phyloP scores from a whole-genome alignment of 2,888 invertebrate species.

The Crossocerus cetratus region DNA sequence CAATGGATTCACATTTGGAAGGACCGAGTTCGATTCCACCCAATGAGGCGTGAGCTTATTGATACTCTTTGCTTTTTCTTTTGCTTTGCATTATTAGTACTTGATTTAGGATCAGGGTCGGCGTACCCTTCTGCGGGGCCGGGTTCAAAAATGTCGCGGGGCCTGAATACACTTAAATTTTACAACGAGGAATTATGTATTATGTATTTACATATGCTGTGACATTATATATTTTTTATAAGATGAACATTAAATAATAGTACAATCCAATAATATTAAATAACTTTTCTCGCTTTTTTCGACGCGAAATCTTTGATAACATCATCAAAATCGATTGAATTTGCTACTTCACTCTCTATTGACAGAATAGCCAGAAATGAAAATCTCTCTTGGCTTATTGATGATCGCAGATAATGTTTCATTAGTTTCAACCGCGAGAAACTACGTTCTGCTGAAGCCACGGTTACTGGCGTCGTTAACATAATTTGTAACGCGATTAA shows the following conservation, averaged over 20 bases:
- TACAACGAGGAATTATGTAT: conserved; percentile 25
- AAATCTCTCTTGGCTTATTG: conserved; percentile 36
- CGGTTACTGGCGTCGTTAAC: conserved; percentile 36
- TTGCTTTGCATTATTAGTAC: too few relatives aligned
- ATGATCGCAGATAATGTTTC: conserved; percentile 42
- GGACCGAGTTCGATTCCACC: too few relatives aligned
- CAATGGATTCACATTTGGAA: too few relatives aligned
- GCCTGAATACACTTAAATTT: conserved; percentile 23
- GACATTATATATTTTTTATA: conserved; percentile 28
- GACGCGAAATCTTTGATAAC: conserved; percentile 38
- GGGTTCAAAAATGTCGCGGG: too few relatives aligned
- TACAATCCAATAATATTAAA: conserved; percentile 11
- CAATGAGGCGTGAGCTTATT: too few relatives aligned
- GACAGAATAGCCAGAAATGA: conserved; percentile 33
- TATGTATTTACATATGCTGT: conserved; percentile 25
- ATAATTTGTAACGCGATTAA: conserved; percentile 38
- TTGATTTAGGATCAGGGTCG: too few relatives aligned
- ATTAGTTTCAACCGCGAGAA: conserved; percentile 38
- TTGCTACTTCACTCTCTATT: conserved; percentile 38
- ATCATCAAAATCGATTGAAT: conserved; percentile 39
- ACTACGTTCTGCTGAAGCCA: conserved; percentile 37
- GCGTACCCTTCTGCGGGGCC: too few relatives aligned
- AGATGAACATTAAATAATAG: conserved; percentile 35
- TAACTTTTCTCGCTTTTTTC: conserved; percentile 42
- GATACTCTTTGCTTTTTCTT: too few relatives aligned